A percentile compares a stretch with the other conserved stretches of the same genome.
Conservation (phyloP, 2,797 vertebrate genomes). For the Chaenodraco wilsoni region DNA sequence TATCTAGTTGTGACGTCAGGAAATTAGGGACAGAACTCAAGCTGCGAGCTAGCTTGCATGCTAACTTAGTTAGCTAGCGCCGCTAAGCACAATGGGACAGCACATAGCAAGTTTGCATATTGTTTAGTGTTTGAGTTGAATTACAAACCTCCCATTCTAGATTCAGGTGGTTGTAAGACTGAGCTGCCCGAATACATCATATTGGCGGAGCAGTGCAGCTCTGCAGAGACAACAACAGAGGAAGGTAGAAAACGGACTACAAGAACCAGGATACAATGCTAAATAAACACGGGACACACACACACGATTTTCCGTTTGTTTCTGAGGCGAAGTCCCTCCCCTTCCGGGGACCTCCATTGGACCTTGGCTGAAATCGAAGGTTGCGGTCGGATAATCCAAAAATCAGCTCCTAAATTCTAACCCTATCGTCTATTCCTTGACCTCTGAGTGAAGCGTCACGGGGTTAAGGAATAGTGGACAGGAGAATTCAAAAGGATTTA, state of each 20-base stretch:
- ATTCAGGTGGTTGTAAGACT: background rate
- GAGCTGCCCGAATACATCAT: slow-evolving; percentile 12
- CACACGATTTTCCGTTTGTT: too few species aligned
- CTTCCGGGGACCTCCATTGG: too few species aligned
- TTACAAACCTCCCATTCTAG: slow-evolving; percentile 40
- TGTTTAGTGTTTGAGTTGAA: accelerated
- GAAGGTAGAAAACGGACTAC: background rate
- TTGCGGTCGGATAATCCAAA: too few species aligned
- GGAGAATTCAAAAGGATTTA: too few species aligned
- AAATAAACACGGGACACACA: background rate
- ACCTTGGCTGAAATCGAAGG: too few species aligned
- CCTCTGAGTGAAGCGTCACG: too few species aligned
- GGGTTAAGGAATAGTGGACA: too few species aligned
- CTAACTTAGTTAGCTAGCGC: background rate
- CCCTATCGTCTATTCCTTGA: too few species aligned
- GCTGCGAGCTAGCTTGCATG: background rate
- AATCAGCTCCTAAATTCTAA: too few species aligned
- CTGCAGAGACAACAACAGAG: background rate
- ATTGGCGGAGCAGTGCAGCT: accelerated
- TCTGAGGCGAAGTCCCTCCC: too few species aligned
- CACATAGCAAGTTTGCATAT: accelerated
- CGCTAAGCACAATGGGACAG: accelerated
- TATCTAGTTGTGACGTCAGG: accelerated
- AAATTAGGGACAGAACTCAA: background rate
- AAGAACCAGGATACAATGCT: slow-evolving; percentile 34